A percentile compares a stretch with the other conserved stretches of the same genome.
These are phyloP conservation scores for Isotomurus palustris DNA, from an alignment of 2,888 invertebrate species.

Conservation along the genomic window DNA sequence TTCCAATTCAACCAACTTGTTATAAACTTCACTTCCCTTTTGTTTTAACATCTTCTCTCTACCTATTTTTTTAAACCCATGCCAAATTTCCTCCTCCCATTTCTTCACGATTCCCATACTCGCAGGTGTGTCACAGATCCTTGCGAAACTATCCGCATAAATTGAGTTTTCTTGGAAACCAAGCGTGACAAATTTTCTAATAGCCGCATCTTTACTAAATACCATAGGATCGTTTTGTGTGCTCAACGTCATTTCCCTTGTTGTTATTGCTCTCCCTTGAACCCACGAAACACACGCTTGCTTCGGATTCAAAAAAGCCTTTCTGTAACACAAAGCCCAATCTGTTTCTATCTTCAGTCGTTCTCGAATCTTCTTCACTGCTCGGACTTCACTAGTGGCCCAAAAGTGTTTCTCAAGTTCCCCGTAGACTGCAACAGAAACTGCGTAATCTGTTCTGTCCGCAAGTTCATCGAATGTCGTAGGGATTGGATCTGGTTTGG, in stretches of 20 bases:
- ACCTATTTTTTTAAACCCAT: conserved; percentile 3
- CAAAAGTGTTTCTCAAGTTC: conserved; percentile 19
- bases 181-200: conserved; percentile 6
- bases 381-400: conserved; percentile 3
- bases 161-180: conserved; percentile 25
- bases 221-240: conserved; percentile 15
- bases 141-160: conserved; percentile 14
- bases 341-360: conserved; percentile 3
- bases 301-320: conserved; percentile 15
- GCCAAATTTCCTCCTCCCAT: conserved; percentile 11
- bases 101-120: conserved; percentile 14
- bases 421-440: conserved; percentile 11
- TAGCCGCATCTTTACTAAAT: conserved; percentile 11
- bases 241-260: conserved; percentile 13
- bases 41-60: conserved; percentile 3
- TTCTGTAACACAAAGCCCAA: conserved; percentile 10
- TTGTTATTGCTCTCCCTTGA: conserved; percentile 11
- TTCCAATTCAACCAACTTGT: conserved; percentile 2
- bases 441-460: conserved; percentile 11
- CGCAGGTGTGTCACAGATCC: conserved; percentile 5
- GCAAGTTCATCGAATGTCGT: conserved; percentile 26
- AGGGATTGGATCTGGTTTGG: conserved; percentile 9
- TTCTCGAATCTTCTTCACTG: conserved; percentile 5
- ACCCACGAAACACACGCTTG: conserved; percentile 20
- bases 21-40: background rate